phyloP scores from a whole-genome alignment of 2,888 invertebrate genomes.

The Scaptomyza flava region DNA sequence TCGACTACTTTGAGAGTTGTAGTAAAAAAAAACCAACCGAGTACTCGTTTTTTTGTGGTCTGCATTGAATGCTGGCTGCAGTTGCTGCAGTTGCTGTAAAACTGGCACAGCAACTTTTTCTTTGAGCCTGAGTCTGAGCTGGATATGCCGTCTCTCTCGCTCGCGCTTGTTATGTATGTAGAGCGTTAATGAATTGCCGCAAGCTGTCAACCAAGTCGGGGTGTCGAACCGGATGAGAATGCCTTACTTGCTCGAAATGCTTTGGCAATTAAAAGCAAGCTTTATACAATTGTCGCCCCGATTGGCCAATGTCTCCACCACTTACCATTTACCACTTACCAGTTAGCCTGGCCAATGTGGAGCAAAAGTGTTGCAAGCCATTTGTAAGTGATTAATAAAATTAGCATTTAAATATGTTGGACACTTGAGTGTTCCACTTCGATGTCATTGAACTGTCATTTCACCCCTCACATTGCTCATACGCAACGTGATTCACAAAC shows the following conservation, averaged over 20 bases:
- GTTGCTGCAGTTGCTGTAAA: constrained; percentile 45
- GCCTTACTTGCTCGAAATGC: constrained; percentile 56
- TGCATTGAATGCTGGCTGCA: constrained; percentile 31
- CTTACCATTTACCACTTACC: constrained; percentile 5
- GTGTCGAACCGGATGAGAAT: constrained; percentile 76
- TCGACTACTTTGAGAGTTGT: constrained; percentile 8
- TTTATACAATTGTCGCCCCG: constrained; percentile 64
- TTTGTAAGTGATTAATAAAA: constrained; percentile 69
- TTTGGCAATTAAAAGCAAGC: constrained; percentile 69
- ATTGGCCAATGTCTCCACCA: constrained; percentile 55
- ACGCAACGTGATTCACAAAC: constrained; percentile 40
- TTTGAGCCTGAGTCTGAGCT: constrained; percentile 57
- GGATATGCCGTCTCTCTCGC: constrained; percentile 39
- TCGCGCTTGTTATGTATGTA: constrained; percentile 44
- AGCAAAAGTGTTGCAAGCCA: constrained; percentile 57
- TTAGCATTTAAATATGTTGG: constrained; percentile 63
- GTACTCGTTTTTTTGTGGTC: constrained; percentile 42
- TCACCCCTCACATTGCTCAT: constrained; percentile 39
- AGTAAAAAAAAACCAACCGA: constrained; percentile 19
- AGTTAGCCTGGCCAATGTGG: constrained; percentile 30
- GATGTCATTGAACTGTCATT: constrained; percentile 56
- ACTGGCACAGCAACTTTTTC: constrained; percentile 80
- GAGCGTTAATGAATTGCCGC: constrained; percentile 75
- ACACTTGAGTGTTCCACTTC: constrained; percentile 43
- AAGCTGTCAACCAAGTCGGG: constrained; percentile 35